Base-by-base conservation (phyloP, 2,797 vertebrate genomes). In the Anolis apletophallus region DNA sequence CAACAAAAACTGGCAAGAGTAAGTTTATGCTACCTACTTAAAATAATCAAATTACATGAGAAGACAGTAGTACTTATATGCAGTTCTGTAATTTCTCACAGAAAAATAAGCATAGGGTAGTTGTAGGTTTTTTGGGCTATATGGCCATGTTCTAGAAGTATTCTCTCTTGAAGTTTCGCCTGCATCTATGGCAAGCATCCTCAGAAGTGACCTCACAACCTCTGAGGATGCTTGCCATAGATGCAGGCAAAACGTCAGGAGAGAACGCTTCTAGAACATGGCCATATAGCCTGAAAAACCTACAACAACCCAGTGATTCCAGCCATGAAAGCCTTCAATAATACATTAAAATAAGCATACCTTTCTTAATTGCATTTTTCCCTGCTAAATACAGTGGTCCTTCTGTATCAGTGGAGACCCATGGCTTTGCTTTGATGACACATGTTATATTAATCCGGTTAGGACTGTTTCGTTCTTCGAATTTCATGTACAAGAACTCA, bases 401-500 rank as follows among this genome's bases (percentile, higher is more conserved):
- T 3, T 92, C 92, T 72, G 94, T 88, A 85, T 97, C 86, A 21
- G 61, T 64, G 26, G 96, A 95, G 1, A 97, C 72, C 97, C 95
- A 97, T 0, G 97, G 97, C 61, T 97, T 97, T 52, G 97, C 95
- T 34, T 96, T 96, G 0, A 96, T 91, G 3, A 95, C 67, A 95
- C 97, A 97, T 0, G 96, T 96, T 50, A 97, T 93, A 81, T 95
- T 94, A 89, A 98, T 93, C 83, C 91, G 96, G 92, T 98, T 97
- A 3, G 97, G 96, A 91, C 97, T 98, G 9, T 96, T 97, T 78
- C 96, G 93, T 86, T 96, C 95, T 80, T 95, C 93, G 92, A 98
- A 98, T 82, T 95, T 90, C 0, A 40, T 92, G 29, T 97, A 94
- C 57, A 98, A 95, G 88, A 97, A 94, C 61, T 95, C 95, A 3